Percentiles rank a stretch among this genome's conserved stretches.
phyloP scores from a whole-genome alignment of 2,113 vertebrate genomes.

The Erinaceus europaeus region DNA sequence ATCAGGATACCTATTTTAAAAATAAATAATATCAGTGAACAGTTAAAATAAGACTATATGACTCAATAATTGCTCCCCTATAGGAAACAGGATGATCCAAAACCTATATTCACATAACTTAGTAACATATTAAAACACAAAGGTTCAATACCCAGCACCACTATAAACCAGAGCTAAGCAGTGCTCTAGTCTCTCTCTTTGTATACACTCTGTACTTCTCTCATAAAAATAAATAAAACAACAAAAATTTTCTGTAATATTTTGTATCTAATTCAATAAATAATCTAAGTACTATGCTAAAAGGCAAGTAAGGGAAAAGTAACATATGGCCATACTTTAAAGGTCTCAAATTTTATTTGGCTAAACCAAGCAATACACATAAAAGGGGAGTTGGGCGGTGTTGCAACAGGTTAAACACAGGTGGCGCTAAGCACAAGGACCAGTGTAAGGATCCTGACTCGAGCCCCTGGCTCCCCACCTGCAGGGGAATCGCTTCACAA shows the following conservation, averaged over 20 bases:
- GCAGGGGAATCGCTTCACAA: no score
- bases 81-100: slow-evolving; percentile 6
- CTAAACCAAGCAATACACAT: slow-evolving; percentile 9
- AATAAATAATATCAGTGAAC: slow-evolving; percentile 23
- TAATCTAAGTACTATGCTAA: neutral
- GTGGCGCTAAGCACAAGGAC: no score
- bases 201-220: no score
- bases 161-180: no score
- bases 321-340: neutral
- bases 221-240: slow-evolving; percentile 34
- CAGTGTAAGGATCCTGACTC: no score
- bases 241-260: no score
- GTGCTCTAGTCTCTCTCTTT: no score
- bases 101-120: slow-evolving; percentile 30
- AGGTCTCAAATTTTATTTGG: neutral
- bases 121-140: slow-evolving; percentile 16
- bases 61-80: slow-evolving; percentile 5
- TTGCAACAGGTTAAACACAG: no score
- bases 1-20: slow-evolving; percentile 86
- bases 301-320: neutral
- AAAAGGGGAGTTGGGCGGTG: no score
- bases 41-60: slow-evolving; percentile 17
- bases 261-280: slow-evolving; percentile 6
- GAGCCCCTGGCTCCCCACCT: no score
- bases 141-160: no score